Percentiles rank a stretch among this genome's conserved stretches.
Conservation (phyloP, 1,140 invertebrate species). For the Pseudoatta argentina region DNA sequence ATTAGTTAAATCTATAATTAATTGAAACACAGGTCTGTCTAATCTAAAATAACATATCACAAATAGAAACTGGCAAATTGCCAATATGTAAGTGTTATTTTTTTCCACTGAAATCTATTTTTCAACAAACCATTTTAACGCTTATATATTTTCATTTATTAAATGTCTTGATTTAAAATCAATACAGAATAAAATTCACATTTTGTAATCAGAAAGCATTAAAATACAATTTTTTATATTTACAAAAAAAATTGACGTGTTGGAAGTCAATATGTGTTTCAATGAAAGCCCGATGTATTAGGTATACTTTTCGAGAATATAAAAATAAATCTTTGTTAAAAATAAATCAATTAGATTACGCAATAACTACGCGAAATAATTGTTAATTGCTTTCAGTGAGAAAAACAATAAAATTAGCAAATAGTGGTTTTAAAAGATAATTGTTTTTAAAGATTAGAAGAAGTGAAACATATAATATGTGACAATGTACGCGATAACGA, state of each 20-base stretch:
- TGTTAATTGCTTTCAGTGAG: not conserved
- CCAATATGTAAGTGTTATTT: not conserved
- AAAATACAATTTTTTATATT: not conserved
- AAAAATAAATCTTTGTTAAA: not conserved
- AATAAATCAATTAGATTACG: not conserved
- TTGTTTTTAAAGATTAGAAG: not conserved
- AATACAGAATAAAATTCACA: not conserved
- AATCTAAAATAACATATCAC: not conserved
- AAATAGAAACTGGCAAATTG: not conserved
- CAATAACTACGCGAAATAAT: not conserved
- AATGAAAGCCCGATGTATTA: not conserved
- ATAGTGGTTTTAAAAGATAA: not conserved
- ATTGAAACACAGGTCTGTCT: not conserved
- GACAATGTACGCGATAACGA: not conserved
- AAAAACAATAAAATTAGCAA: too few species aligned
- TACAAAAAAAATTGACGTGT: not conserved
- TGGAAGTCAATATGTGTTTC: not conserved
- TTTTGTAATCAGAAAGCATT: slow-evolving; percentile 5
- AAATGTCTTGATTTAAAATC: not conserved
- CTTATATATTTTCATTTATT: not conserved
- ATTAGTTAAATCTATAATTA: not conserved
- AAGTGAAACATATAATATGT: not conserved
- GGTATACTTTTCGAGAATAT: not conserved
- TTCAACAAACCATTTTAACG: not conserved
- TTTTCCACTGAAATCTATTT: not conserved